Base-by-base conservation (phyloP, 2,113 vertebrate species). In the Brachyistius frenatus region DNA sequence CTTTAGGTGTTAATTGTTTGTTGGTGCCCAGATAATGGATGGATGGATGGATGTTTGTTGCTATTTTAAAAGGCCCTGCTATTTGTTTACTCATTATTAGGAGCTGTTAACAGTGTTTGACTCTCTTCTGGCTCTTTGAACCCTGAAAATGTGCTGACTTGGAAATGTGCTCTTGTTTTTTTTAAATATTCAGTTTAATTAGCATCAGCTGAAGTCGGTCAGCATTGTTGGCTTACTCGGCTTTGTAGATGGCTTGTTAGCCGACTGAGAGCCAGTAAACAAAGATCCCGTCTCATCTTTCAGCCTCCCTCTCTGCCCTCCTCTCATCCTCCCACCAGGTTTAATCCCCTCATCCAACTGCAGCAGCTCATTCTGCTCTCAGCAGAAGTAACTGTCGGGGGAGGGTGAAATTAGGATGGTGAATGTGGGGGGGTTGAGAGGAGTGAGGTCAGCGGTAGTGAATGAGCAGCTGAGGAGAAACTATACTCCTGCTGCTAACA, bases 321-420 rank as follows among this genome's bases (percentile, higher is more conserved):
- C 30, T 52, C 39, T 61, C 7, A 1, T 66, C 60, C 64, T 50
- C 49, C 62, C 37, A 50, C 50, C 15, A 62, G 47, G 33, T 76
- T 80, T 76, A 76, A 71, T 63, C 78, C 61, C 10, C 39, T 72
- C 4, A 2, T 67, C 55, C 6, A 0, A 15, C 46, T 37, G 41
- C 76, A 3, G 30, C 73, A 32, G 85, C 58, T 73, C 54, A 53
- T 69, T 73, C 58, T 56, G 73, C 65, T 77, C 64, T 61, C 72
- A 80, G 66, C 35, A 15, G 80, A 60, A 56, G 41, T 36, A 57
- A 15, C n/a, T 52, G 66, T 49, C 5, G 8, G 66, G 49, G 30
- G 13, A 33, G 56, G 71, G 62, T 31, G 70, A 69, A 75, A 81
- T 81, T 87, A 72, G 76, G 76, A 62, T 57, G 82, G 79, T 66